Evolutionary conservation across 2,888 invertebrate genomes (phyloP).

Genomic region (Marronus borbonicus): DNA sequence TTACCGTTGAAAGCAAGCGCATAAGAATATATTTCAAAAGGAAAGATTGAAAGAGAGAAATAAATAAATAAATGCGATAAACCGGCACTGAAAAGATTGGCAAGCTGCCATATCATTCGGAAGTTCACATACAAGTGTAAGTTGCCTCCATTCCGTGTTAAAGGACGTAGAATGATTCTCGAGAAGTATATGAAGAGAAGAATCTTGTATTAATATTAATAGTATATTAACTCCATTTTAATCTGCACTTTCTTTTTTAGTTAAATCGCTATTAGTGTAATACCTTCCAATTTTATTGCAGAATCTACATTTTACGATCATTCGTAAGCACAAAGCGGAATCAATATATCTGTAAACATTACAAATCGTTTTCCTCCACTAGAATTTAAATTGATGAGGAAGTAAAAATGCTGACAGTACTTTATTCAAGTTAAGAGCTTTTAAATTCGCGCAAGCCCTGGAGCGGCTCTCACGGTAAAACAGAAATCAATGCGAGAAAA

Average conservation of each 20-base stretch:
- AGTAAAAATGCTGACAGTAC: constrained; percentile 43
- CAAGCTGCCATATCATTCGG: constrained; percentile 25
- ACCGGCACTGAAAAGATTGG: constrained; percentile 21
- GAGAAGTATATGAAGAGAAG: neutral
- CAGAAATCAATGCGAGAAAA: constrained; percentile 27
- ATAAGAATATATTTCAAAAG: constrained; percentile 38
- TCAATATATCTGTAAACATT: constrained; percentile 41
- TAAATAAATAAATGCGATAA: constrained; percentile 40
- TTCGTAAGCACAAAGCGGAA: neutral
- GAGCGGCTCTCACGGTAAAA: constrained; percentile 2
- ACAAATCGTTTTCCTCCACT: constrained; percentile 37
- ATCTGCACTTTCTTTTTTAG: too few species aligned
- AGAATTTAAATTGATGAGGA: constrained; percentile 46
- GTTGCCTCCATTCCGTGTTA: neutral
- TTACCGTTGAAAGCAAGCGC: constrained; percentile 15
- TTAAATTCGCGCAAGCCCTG: constrained; percentile 17
- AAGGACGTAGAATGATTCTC: neutral
- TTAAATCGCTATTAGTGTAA: neutral
- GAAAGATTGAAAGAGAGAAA: constrained; percentile 35
- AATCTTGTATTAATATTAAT: constrained; percentile 10
- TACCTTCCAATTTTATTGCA: neutral
- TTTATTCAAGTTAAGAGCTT: constrained; percentile 33
- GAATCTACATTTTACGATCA: constrained; percentile 18
- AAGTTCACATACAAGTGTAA: neutral
- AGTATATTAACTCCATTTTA: constrained; percentile 2